Evolutionary conservation across 2,113 vertebrate species (phyloP).

Genomic region (Pristiophorus japonicus): DNA sequence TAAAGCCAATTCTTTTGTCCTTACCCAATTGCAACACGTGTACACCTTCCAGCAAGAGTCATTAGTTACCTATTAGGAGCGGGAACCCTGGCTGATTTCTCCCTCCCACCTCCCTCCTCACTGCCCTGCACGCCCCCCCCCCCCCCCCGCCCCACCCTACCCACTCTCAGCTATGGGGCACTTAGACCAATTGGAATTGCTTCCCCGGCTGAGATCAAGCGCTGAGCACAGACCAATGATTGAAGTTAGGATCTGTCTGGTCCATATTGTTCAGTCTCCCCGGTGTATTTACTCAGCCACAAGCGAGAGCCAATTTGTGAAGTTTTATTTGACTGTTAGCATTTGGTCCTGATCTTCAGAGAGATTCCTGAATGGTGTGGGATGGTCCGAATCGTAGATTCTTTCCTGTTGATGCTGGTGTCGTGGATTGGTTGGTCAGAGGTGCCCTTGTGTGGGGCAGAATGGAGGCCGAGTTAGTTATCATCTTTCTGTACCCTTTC

Average conservation of each 20-base stretch:
- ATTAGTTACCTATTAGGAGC: too few relatives aligned
- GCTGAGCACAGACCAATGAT: background rate
- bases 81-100: too few relatives aligned
- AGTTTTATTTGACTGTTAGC: background rate
- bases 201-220: background rate
- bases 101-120: too few relatives aligned
- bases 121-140: too few relatives aligned
- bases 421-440: background rate
- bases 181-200: background rate
- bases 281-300: background rate
- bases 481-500: background rate
- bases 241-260: background rate
- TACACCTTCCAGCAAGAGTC: too few relatives aligned
- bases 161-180: background rate
- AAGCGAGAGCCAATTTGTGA: background rate
- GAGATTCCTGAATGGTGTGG: background rate
- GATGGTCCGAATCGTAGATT: too few relatives aligned
- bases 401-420: background rate
- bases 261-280: background rate
- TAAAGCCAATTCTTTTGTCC: background rate
- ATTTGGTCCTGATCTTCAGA: background rate
- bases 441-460: background rate
- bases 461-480: background rate
- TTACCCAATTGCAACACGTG: background rate
- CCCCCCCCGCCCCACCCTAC: too few relatives aligned